Conservation (phyloP, 2,888 invertebrate genomes). For the Drosophila ochracea region DNA sequence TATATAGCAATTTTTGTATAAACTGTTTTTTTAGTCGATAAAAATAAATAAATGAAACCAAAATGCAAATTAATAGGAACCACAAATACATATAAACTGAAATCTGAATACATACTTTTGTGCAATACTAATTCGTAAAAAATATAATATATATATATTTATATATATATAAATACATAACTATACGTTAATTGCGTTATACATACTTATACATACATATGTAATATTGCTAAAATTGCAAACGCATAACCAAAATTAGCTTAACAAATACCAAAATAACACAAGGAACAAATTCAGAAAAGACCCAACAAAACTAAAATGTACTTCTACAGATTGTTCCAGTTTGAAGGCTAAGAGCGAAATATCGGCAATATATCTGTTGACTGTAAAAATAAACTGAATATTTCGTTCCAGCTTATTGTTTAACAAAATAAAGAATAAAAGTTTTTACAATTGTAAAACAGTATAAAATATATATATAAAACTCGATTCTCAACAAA, state of each 20-base stretch:
- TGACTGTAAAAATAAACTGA: slow-evolving; percentile 25
- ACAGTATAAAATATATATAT: slow-evolving; percentile 19
- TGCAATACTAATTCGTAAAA: slow-evolving; percentile 75
- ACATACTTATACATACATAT: slow-evolving; percentile 48
- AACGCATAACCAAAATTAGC: slow-evolving; percentile 67
- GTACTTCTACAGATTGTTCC: slow-evolving; percentile 23
- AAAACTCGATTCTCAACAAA: slow-evolving; percentile 43
- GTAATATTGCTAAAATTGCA: slow-evolving; percentile 43
- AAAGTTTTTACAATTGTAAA: slow-evolving; percentile 23
- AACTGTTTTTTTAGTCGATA: slow-evolving; percentile 68
- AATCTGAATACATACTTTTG: slow-evolving; percentile 59
- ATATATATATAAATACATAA: slow-evolving; percentile 30
- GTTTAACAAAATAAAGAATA: neutral
- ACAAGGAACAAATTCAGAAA: slow-evolving; percentile 25
- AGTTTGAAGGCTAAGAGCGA: slow-evolving; percentile 13
- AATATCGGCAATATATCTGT: slow-evolving; percentile 36
- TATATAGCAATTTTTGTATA: slow-evolving; percentile 81
- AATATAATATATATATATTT: slow-evolving; percentile 24
- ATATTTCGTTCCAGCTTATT: slow-evolving; percentile 6
- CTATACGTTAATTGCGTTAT: slow-evolving; percentile 50
- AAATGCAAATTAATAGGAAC: slow-evolving; percentile 38
- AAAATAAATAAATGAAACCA: slow-evolving; percentile 16
- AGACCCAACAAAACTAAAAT: slow-evolving; percentile 15
- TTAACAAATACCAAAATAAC: slow-evolving; percentile 54
- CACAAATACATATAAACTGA: slow-evolving; percentile 52